Percentiles rank a stretch among this genome's conserved stretches.
phyloP scores from a whole-genome alignment of 2,797 vertebrate genomes.

The Bradypodion ventrale region DNA sequence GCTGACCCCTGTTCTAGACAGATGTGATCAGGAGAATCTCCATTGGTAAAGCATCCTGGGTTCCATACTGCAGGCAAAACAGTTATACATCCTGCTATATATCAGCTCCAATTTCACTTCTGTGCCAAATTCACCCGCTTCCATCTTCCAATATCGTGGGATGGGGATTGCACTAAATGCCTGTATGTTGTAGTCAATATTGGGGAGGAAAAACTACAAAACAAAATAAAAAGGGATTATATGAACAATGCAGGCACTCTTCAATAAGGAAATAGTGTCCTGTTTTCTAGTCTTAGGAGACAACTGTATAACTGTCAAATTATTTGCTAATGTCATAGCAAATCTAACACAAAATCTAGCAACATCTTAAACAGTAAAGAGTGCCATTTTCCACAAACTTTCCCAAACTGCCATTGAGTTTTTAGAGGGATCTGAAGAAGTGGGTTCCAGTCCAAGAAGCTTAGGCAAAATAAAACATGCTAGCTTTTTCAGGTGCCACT shows the following conservation, averaged over 20 bases:
- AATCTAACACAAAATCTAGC: too few species aligned
- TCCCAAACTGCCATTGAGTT: too few species aligned
- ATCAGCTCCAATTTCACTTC: conserved; percentile 29
- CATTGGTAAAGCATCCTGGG: conserved; percentile 9
- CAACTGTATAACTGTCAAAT: background rate
- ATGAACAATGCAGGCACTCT: background rate
- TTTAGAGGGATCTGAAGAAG: too few species aligned
- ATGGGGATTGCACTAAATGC: conserved; percentile 13
- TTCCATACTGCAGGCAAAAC: background rate
- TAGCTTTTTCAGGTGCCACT: too few species aligned
- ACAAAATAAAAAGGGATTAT: background rate
- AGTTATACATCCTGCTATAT: conserved; percentile 42
- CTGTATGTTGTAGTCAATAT: background rate
- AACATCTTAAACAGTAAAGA: too few species aligned
- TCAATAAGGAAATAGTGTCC: conserved; percentile 17
- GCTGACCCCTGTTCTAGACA: too few species aligned
- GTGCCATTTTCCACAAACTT: too few species aligned
- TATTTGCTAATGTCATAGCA: too few species aligned
- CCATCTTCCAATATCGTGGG: background rate
- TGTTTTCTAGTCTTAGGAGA: conserved; percentile 14
- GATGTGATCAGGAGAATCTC: conserved; percentile 36
- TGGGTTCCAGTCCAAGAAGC: too few species aligned
- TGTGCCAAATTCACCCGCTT: conserved; percentile 27
- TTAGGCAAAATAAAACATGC: too few species aligned
- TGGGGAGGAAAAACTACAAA: accelerated